A percentile compares a stretch with the other conserved stretches of the same genome.
Conservation (phyloP, 2,888 invertebrate species). For the Oscheius sp. region DNA sequence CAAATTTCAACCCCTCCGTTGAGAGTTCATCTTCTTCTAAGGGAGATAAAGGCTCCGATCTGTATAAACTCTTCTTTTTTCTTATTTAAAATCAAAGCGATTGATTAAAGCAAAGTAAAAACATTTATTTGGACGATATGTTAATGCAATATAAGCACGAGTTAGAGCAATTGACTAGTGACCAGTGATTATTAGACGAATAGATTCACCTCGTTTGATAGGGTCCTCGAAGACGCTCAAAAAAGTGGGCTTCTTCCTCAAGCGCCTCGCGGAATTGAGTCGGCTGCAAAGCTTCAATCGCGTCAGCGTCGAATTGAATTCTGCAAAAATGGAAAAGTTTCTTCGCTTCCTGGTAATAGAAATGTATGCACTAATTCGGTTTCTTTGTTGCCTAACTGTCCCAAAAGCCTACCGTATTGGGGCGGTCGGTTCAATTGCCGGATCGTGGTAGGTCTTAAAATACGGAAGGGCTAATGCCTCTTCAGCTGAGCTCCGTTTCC, state of each 20-base stretch:
- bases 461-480: slow-evolving; percentile 72
- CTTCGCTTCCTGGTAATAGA: neutral
- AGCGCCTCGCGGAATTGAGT: slow-evolving; percentile 69
- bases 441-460: slow-evolving; percentile 72
- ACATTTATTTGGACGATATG: slow-evolving; percentile 7
- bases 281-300: slow-evolving; percentile 68
- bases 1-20: slow-evolving; percentile 13
- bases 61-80: neutral
- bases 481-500: slow-evolving; percentile 71
- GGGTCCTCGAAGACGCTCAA: slow-evolving; percentile 51
- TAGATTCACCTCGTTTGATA: slow-evolving; percentile 44
- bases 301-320: slow-evolving; percentile 61
- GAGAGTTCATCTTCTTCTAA: slow-evolving; percentile 6
- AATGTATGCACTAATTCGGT: neutral
- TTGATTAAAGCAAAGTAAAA: neutral
- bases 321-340: neutral
- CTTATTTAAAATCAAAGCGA: slow-evolving; percentile 4
- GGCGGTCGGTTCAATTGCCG: slow-evolving; percentile 71
- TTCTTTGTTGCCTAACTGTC: neutral
- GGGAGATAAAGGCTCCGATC: slow-evolving; percentile 13
- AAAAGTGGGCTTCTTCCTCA: slow-evolving; percentile 70
- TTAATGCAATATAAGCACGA: slow-evolving; percentile 5
- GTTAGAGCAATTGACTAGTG: slow-evolving; percentile 22
- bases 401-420: slow-evolving; percentile 36
- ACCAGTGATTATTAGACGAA: slow-evolving; percentile 13